A percentile compares a stretch with the other conserved stretches of the same genome.
These are phyloP conservation scores for Falco rusticolus DNA, from an alignment of 2,797 vertebrate genomes.

Conservation along the genomic window DNA sequence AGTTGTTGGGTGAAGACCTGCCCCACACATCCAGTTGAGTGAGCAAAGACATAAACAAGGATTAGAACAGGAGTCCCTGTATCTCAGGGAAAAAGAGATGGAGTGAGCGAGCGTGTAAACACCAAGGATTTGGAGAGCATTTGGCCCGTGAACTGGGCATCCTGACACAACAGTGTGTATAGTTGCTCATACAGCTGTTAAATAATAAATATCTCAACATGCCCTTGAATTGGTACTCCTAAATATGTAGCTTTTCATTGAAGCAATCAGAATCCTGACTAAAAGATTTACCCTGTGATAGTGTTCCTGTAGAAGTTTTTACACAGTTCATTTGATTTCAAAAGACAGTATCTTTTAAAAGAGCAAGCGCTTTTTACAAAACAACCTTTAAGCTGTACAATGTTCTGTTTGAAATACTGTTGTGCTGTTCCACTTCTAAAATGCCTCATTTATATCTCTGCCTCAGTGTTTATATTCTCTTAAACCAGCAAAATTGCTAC, in stretches of 20 bases:
- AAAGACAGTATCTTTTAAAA: background rate
- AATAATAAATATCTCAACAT: background rate
- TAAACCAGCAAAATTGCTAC: background rate
- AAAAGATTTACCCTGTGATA: background rate
- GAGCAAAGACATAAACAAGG: background rate
- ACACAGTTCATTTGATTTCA: background rate
- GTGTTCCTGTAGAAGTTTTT: background rate
- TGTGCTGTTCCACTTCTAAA: background rate
- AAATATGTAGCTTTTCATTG: background rate
- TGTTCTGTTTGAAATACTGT: slow-evolving; percentile 1
- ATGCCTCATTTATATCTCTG: background rate
- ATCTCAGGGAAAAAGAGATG: background rate
- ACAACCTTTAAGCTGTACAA: background rate
- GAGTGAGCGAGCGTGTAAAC: fast-evolving
- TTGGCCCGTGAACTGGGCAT: fast-evolving
- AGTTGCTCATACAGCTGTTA: background rate
- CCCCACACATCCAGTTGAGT: background rate
- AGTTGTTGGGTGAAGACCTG: background rate
- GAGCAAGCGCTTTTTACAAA: background rate
- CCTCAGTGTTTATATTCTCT: background rate
- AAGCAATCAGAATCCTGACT: background rate
- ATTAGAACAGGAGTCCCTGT: background rate
- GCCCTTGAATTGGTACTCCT: background rate
- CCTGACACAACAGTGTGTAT: background rate
- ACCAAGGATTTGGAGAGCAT: background rate